Conservation (phyloP, 2,113 vertebrate species). For the Syngnathus scovelli region DNA sequence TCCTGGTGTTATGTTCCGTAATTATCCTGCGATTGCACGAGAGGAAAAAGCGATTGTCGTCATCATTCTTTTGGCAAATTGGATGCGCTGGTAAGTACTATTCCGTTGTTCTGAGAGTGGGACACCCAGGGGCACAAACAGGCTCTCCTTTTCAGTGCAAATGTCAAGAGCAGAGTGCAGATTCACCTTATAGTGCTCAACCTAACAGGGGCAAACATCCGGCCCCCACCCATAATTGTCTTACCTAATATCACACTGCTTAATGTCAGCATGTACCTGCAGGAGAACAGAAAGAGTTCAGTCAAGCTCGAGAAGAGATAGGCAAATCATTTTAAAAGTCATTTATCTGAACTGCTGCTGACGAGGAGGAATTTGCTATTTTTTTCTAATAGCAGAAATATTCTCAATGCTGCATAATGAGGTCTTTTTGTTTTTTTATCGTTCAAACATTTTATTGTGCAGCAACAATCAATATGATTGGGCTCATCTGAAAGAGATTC, state of each 20-base stretch:
- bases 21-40: neutral
- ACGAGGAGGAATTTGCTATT: neutral
- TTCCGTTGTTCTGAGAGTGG: neutral
- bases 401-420: neutral
- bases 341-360: neutral
- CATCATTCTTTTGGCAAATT: neutral
- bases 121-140: constrained; percentile 8
- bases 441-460: neutral
- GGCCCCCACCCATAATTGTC: constrained; percentile 27
- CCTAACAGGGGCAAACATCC: constrained; percentile 22
- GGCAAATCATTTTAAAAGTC: neutral
- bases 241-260: constrained; percentile 34
- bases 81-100: neutral
- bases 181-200: constrained; percentile 33
- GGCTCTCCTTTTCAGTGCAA: constrained; percentile 20
- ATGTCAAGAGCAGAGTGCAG: constrained; percentile 39
- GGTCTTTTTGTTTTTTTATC: constrained; percentile 9
- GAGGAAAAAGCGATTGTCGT: neutral
- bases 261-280: constrained; percentile 29
- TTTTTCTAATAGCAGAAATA: neutral
- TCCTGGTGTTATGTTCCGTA: neutral
- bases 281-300: constrained; percentile 9
- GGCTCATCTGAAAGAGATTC: neutral
- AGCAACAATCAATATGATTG: constrained; percentile 8
- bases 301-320: neutral